Percentiles rank a stretch among this genome's conserved stretches.
Conservation (phyloP, 1,140 invertebrate species). For the Matsumurasca onukii region DNA sequence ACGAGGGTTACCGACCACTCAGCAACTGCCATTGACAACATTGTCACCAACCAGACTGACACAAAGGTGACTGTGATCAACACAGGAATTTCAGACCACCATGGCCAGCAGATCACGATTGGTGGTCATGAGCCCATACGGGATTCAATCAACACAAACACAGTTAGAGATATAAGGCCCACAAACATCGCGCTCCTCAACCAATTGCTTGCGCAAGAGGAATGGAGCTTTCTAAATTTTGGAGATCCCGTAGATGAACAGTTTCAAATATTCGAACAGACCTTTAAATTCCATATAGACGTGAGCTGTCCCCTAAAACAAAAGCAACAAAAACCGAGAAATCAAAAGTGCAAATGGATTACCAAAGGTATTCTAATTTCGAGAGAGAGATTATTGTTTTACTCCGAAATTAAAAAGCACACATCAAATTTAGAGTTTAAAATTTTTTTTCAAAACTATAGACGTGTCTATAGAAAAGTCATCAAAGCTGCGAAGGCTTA, state of each 20-base stretch:
- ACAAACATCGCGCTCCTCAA: slow-evolving; percentile 1
- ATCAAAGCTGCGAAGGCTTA: background rate
- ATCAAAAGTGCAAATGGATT: background rate
- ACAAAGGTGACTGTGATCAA: background rate
- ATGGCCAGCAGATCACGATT: background rate
- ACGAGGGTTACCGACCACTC: background rate
- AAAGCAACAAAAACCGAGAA: background rate
- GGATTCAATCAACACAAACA: background rate
- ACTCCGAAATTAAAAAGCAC: background rate
- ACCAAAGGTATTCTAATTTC: slow-evolving; percentile 14
- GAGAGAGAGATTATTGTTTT: background rate
- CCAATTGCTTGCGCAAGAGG: background rate
- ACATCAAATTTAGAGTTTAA: slow-evolving; percentile 1
- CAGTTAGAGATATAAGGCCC: background rate
- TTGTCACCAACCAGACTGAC: background rate
- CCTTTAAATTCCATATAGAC: slow-evolving; percentile 1
- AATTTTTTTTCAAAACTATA: slow-evolving; percentile 12
- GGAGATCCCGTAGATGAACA: background rate
- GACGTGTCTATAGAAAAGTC: background rate
- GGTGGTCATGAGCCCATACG: background rate
- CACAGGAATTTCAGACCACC: slow-evolving; percentile 4
- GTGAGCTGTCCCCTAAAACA: background rate
- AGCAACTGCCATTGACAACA: slow-evolving; percentile 10
- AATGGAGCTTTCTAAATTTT: slow-evolving; percentile 2
- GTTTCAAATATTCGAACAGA: background rate